Evolutionary conservation across 2,888 invertebrate genomes (phyloP).

Genomic region (Seira ritae): DNA sequence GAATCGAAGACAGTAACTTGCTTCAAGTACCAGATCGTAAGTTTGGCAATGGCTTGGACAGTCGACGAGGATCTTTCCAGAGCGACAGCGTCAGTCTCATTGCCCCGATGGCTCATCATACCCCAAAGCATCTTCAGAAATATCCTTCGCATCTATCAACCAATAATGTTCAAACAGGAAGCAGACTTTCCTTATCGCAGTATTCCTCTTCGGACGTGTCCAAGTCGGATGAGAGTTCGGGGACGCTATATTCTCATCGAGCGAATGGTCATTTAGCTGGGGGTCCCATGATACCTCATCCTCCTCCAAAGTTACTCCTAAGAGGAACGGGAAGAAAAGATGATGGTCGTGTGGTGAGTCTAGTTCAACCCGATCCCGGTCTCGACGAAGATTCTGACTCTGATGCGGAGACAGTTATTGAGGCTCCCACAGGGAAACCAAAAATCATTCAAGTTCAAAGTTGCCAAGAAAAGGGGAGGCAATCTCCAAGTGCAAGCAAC

Average conservation of each 20-base stretch:
- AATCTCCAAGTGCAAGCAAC: too few species aligned
- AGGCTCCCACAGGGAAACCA: conserved; percentile 32
- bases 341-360: conserved; percentile 41
- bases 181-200: conserved; percentile 37
- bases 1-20: conserved; percentile 52
- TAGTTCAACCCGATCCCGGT: conserved; percentile 46
- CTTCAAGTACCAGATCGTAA: conserved; percentile 53
- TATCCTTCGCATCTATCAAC: not conserved
- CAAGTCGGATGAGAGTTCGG: conserved; percentile 18
- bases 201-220: conserved; percentile 29
- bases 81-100: conserved; percentile 53
- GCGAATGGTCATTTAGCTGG: conserved; percentile 22
- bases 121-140: conserved; percentile 26
- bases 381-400: conserved; percentile 48
- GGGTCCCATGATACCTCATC: not conserved
- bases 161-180: not conserved
- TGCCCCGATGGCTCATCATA: conserved; percentile 35
- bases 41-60: conserved; percentile 38
- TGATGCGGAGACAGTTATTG: conserved; percentile 53
- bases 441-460: conserved; percentile 51
- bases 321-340: not conserved
- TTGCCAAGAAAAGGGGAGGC: conserved; percentile 13
- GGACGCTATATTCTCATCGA: not conserved
- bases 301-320: not conserved
- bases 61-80: conserved; percentile 42